Evolutionary conservation across 1,140 invertebrate species (phyloP).

Genomic region (Drepana arcuata): DNA sequence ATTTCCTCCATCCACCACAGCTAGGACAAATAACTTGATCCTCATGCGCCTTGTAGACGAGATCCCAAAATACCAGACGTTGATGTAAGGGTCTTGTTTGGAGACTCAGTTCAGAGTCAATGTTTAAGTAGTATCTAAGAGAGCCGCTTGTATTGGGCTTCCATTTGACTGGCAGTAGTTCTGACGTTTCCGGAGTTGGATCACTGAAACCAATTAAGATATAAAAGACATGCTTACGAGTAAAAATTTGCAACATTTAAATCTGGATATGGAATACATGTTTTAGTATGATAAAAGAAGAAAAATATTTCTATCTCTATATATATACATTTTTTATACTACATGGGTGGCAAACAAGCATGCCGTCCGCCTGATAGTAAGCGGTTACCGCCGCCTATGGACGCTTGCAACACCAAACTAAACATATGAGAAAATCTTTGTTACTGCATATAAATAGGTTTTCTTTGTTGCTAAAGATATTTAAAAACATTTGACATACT

Average conservation of each 20-base stretch:
- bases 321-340: too few relatives aligned
- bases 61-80: slow-evolving; percentile 35
- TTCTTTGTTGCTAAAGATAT: slow-evolving; percentile 14
- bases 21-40: too few relatives aligned
- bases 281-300: not conserved
- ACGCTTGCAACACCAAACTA: too few relatives aligned
- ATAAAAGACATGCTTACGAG: not conserved
- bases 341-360: not conserved
- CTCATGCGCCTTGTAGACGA: slow-evolving; percentile 24
- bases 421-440: not conserved
- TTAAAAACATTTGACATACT: slow-evolving; percentile 11
- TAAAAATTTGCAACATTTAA: not conserved
- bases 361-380: not conserved
- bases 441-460: slow-evolving; percentile 2
- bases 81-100: slow-evolving; percentile 19
- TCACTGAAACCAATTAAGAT: slow-evolving; percentile 24
- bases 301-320: too few relatives aligned
- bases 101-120: slow-evolving; percentile 18
- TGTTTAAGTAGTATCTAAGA: slow-evolving; percentile 26
- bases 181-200: slow-evolving; percentile 30
- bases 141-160: slow-evolving; percentile 13
- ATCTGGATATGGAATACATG: not conserved
- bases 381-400: too few relatives aligned
- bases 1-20: too few relatives aligned
- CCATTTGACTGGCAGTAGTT: slow-evolving; percentile 30